Percentiles rank a stretch among this genome's conserved stretches.
Evolutionary conservation across 2,797 vertebrate genomes (phyloP).

Genomic region (Helostoma temminkii): DNA sequence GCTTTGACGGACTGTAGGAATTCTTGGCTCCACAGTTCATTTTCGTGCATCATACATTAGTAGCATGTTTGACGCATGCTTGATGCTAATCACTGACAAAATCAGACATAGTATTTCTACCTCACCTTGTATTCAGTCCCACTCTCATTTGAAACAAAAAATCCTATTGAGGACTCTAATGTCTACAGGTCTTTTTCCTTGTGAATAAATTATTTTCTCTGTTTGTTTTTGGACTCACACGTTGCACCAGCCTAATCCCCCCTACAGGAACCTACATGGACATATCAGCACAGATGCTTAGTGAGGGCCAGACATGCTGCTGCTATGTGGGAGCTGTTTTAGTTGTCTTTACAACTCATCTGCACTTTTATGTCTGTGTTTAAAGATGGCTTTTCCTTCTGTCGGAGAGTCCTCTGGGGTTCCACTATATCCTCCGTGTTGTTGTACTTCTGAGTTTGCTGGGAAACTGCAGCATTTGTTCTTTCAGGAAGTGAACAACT

Average conservation of each 20-base stretch:
- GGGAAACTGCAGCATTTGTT: slow-evolving; percentile 63
- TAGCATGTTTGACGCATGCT: too few relatives aligned
- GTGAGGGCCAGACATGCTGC: slow-evolving; percentile 44
- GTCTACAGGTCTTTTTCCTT: slow-evolving; percentile 17
- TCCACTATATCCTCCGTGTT: slow-evolving; percentile 58
- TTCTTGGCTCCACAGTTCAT: slow-evolving; percentile 30
- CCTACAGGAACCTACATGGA: slow-evolving; percentile 48
- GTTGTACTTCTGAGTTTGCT: slow-evolving; percentile 54
- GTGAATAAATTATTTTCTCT: slow-evolving; percentile 30
- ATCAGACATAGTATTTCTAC: slow-evolving; percentile 22
- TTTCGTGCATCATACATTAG: slow-evolving; percentile 39
- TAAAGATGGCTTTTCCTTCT: slow-evolving; percentile 80
- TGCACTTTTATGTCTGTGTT: slow-evolving; percentile 69
- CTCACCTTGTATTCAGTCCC: slow-evolving; percentile 38
- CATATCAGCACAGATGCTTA: slow-evolving; percentile 48
- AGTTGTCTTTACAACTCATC: slow-evolving; percentile 62
- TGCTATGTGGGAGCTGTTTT: slow-evolving; percentile 48
- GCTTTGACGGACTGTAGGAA: slow-evolving; percentile 48
- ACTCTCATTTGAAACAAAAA: slow-evolving; percentile 8
- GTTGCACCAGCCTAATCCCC: slow-evolving; percentile 5
- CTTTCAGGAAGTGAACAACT: slow-evolving; percentile 36
- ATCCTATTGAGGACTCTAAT: slow-evolving; percentile 12
- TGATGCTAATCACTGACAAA: too few relatives aligned
- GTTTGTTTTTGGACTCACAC: slow-evolving; percentile 41
- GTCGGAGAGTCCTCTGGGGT: slow-evolving; percentile 62